Evolutionary conservation across 2,888 invertebrate species (phyloP).

Genomic region (Eulithis testata): DNA sequence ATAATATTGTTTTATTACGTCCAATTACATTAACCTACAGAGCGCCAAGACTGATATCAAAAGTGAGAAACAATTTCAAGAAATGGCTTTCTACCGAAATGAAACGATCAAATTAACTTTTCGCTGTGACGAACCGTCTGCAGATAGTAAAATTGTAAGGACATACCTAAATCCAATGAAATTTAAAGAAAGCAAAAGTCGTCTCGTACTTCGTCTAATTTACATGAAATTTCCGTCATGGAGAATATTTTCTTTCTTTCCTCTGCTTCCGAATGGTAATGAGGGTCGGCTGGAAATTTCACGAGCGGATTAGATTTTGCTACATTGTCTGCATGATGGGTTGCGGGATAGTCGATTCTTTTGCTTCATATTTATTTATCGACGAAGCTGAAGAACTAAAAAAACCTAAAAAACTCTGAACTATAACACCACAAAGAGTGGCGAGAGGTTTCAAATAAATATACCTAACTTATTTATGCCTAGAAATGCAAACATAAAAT

Average conservation of each 20-base stretch:
- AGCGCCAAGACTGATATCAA: slow-evolving; percentile 16
- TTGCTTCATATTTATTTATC: slow-evolving; percentile 1
- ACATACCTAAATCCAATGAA: slow-evolving; percentile 52
- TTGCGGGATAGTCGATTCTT: slow-evolving; percentile 8
- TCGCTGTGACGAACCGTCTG: slow-evolving; percentile 50
- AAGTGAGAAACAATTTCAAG: slow-evolving; percentile 33
- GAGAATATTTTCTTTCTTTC: slow-evolving; percentile 69
- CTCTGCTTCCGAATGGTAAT: slow-evolving; percentile 74
- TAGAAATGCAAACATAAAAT: not conserved
- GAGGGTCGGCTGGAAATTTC: slow-evolving; percentile 73
- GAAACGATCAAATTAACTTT: slow-evolving; percentile 54
- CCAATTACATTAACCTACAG: slow-evolving; percentile 20
- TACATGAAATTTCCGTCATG: slow-evolving; percentile 77
- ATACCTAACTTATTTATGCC: too few relatives aligned
- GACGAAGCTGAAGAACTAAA: not conserved
- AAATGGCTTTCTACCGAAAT: slow-evolving; percentile 35
- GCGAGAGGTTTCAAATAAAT: too few relatives aligned
- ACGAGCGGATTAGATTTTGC: slow-evolving; percentile 70
- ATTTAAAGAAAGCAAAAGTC: slow-evolving; percentile 67
- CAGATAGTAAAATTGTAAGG: slow-evolving; percentile 60
- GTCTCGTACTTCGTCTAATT: slow-evolving; percentile 69
- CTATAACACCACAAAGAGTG: too few relatives aligned
- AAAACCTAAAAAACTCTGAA: too few relatives aligned
- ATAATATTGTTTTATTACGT: slow-evolving; percentile 24
- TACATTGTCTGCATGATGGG: slow-evolving; percentile 21